Base-by-base conservation (phyloP, 2,113 vertebrate genomes). In the Brachypodius melanocephalos region DNA sequence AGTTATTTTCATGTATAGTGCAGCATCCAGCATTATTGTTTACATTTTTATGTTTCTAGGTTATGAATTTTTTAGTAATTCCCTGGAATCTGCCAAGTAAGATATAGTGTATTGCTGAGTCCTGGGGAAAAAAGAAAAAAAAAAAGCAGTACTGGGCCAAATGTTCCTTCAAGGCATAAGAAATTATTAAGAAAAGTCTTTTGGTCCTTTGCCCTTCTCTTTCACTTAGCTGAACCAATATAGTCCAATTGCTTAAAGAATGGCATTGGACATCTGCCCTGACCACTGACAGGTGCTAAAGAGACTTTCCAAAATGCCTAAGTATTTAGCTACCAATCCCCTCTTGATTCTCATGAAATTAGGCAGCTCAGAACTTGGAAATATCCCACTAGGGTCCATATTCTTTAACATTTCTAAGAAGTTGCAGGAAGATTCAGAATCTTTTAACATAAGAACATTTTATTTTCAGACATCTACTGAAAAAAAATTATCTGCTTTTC, bases 11-110 rank as follows among this genome's bases (percentile, higher is more conserved):
- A 82, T 82, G 54, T 46, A 51, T 31, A 55, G 83, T 81, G 79
- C 74, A 89, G 61, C 48, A 59, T 65, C 26, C 54, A 94, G 66
- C 42, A 63, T 77, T 69, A 93, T 57, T 96, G 90, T 95, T 97
- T 89, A 78, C 78, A 65, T 81, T 97, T 89, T 93, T 90, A 77
- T 94, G 75, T 96, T 97, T 97, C 97, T 95, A 68, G 75, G 92
- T 85, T 77, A 94, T 87, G 31, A 89, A 88, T 79, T 89, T 91
- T 96, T 94, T 62, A 95, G 49, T 79, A 86, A 92, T 91, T 89
- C 88, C 96, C 79, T 65, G 71, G 57, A 88, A 95, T 88, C 69
- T 95, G 92, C 77, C 66, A 90, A 95, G 96, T 96, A 95, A 83
- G n/a, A 55, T 88, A 78, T 48, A 96, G 77, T 63, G 57, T 81